A percentile compares a stretch with the other conserved stretches of the same genome.
Conservation (phyloP, 2,797 vertebrate genomes). For the Vireo griseus region DNA sequence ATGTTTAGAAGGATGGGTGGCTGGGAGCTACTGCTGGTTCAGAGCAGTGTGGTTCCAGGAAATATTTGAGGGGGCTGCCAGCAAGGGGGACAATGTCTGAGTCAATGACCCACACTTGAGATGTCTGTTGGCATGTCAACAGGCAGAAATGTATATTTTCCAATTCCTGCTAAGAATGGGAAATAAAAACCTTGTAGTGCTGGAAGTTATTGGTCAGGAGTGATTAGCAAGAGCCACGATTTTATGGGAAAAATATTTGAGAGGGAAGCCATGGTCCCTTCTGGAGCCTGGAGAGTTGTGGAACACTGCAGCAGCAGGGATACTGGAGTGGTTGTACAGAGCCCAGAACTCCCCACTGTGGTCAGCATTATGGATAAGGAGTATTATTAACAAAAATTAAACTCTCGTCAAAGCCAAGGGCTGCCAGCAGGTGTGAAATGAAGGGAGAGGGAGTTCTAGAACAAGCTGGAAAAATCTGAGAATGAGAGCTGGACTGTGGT, state of each 20-base stretch:
- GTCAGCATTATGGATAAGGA: not conserved
- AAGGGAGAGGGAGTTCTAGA: not conserved
- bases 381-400: not conserved
- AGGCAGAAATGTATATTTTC: not conserved
- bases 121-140: not conserved
- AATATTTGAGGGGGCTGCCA: not conserved
- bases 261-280: not conserved
- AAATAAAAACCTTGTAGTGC: not conserved
- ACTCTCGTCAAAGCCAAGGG: not conserved
- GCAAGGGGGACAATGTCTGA: not conserved
- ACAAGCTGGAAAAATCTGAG: not conserved
- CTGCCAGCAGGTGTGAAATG: not conserved
- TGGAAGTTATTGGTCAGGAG: conserved; percentile 20
- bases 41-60: not conserved
- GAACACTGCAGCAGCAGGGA: not conserved
- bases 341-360: not conserved
- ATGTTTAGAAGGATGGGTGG: not conserved
- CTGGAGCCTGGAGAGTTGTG: conserved; percentile 15
- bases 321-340: not conserved
- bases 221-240: not conserved
- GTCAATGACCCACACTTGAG: not conserved
- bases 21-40: not conserved
- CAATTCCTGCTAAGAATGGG: not conserved
- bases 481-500: not conserved
- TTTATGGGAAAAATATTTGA: conserved; percentile 10